phyloP scores from a whole-genome alignment of 2,797 vertebrate genomes.

The Apogon hyalosoma region DNA sequence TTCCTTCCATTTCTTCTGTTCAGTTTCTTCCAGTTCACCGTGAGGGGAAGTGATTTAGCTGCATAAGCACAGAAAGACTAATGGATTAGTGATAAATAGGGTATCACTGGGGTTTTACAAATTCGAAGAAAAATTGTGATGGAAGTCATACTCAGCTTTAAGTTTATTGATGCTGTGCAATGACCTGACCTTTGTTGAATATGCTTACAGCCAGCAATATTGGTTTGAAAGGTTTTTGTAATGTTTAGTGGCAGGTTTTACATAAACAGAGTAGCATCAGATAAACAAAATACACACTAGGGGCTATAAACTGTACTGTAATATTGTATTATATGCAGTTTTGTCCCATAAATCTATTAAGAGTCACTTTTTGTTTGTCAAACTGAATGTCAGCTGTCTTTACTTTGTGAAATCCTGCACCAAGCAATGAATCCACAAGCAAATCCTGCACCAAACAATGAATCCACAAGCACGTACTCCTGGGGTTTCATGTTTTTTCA shows the following conservation, averaged over 20 bases:
- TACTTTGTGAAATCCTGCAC: slow-evolving; percentile 2
- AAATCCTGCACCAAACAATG: too few relatives aligned
- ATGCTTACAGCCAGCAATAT: not conserved
- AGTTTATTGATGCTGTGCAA: not conserved
- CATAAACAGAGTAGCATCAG: not conserved
- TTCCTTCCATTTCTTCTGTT: too few relatives aligned
- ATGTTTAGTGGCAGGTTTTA: not conserved
- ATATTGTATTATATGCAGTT: too few relatives aligned
- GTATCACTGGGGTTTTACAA: too few relatives aligned
- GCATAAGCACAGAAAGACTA: too few relatives aligned
- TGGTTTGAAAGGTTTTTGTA: not conserved
- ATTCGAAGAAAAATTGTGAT: too few relatives aligned
- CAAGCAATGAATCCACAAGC: not conserved
- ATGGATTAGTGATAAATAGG: too few relatives aligned
- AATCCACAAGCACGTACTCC: not conserved
- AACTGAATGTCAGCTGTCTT: not conserved
- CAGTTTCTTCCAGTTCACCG: too few relatives aligned
- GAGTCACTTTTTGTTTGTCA: not conserved
- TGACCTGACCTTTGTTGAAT: not conserved
- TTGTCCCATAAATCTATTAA: not conserved
- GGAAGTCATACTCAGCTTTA: too few relatives aligned
- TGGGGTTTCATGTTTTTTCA: not conserved
- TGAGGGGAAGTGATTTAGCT: too few relatives aligned
- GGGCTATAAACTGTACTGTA: too few relatives aligned
- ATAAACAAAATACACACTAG: not conserved